Conservation (phyloP, 1,140 invertebrate genomes). For the Tribolium castaneum region DNA sequence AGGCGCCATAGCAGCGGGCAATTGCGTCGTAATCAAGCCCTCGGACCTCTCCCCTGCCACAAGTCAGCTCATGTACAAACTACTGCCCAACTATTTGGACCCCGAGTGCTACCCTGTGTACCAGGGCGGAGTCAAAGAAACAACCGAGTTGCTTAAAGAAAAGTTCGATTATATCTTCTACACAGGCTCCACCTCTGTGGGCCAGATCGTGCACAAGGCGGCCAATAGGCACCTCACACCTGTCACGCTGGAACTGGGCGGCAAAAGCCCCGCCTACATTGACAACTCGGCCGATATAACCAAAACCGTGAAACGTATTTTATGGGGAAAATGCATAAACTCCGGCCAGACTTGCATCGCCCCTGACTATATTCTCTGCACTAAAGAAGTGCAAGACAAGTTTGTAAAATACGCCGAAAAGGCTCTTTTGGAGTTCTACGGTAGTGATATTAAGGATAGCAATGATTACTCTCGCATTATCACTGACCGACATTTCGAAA, state of each 20-base stretch:
- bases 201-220: conserved; percentile 90
- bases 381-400: conserved; percentile 76
- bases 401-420: conserved; percentile 76
- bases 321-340: conserved; percentile 97
- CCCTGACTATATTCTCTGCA: conserved; percentile 97
- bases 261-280: conserved; percentile 76
- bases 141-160: conserved; percentile 86
- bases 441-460: conserved; percentile 79
- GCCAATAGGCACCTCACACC: conserved; percentile 94
- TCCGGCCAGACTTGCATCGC: conserved; percentile 97
- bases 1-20: conserved; percentile 91
- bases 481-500: conserved; percentile 78
- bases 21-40: conserved; percentile 95
- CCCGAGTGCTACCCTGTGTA: conserved; percentile 68
- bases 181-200: conserved; percentile 90
- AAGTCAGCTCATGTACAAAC: conserved; percentile 78
- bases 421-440: conserved; percentile 87
- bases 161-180: conserved; percentile 98
- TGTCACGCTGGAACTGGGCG: conserved; percentile 93
- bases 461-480: conserved; percentile 88
- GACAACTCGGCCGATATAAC: conserved; percentile 75
- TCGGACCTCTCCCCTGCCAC: conserved; percentile 89
- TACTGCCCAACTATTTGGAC: conserved; percentile 93
- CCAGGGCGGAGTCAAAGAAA: conserved; percentile 86
- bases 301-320: conserved; percentile 80